These are phyloP conservation scores for Onychomys arenicola DNA, from an alignment of 2,797 vertebrate genomes.

Conservation along the genomic window DNA sequence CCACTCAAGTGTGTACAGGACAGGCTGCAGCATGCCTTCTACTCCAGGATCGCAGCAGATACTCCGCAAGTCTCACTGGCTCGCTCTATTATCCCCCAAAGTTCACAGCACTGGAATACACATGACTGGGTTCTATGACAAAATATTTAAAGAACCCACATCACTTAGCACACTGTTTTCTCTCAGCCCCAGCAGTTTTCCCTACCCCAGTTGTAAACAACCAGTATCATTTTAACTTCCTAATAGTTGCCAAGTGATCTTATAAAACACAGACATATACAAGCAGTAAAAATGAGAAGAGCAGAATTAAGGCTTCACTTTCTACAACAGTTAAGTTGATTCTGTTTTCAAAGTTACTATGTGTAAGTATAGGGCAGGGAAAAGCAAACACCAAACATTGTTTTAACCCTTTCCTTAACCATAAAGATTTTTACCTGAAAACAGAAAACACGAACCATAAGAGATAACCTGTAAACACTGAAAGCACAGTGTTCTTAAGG, in stretches of 20 bases:
- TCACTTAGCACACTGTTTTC: neutral
- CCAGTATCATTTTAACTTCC: neutral
- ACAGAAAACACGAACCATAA: neutral
- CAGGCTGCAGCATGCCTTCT: neutral
- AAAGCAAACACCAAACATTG: neutral
- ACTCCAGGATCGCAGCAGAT: neutral
- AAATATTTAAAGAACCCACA: neutral
- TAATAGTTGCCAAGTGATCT: neutral
- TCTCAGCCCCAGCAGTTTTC: neutral
- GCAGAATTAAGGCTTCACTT: neutral
- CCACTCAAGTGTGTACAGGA: neutral
- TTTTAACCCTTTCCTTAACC: conserved; percentile 13
- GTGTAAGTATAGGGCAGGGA: neutral
- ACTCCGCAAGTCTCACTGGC: neutral
- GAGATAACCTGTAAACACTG: neutral
- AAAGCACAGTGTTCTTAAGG: neutral
- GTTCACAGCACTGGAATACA: neutral
- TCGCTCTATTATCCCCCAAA: neutral
- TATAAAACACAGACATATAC: neutral
- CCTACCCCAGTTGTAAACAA: neutral
- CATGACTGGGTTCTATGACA: neutral
- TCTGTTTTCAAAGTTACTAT: neutral
- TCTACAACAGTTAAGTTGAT: neutral
- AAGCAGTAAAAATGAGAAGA: neutral
- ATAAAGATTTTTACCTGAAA: conserved; percentile 30